A percentile compares a stretch with the other conserved stretches of the same genome.
phyloP scores from a whole-genome alignment of 2,797 vertebrate species.

The Galago senegalensis region DNA sequence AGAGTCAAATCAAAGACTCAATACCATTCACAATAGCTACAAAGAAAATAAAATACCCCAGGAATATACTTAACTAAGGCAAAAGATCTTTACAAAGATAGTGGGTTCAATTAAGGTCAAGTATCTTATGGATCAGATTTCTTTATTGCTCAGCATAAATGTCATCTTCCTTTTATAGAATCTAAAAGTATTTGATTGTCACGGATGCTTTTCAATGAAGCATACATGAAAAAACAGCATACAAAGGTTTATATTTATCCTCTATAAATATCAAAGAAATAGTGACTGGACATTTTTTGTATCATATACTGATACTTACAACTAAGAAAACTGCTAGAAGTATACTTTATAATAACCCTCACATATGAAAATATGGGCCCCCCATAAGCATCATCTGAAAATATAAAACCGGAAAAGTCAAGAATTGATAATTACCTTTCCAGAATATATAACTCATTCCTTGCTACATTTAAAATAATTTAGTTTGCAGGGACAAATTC shows the following conservation, averaged over 20 bases:
- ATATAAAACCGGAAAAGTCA: slow-evolving; percentile 47
- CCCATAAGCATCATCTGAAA: background rate
- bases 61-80: background rate
- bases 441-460: background rate
- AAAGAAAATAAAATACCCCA: background rate
- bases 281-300: background rate
- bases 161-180: background rate
- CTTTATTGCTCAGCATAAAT: slow-evolving; percentile 11
- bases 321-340: background rate
- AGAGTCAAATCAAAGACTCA: too few species aligned
- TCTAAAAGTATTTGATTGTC: slow-evolving; percentile 7
- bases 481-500: slow-evolving; percentile 6
- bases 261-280: slow-evolving; percentile 42
- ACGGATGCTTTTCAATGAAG: background rate
- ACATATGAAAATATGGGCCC: background rate
- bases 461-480: slow-evolving; percentile 34
- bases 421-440: slow-evolving; percentile 17
- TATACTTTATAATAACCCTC: background rate
- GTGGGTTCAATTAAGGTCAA: background rate
- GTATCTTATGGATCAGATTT: background rate
- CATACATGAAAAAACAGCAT: background rate
- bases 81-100: background rate
- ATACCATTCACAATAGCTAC: background rate
- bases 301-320: background rate
- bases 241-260: slow-evolving; percentile 16